Base-by-base conservation (phyloP, 2,113 vertebrate species). In the Cyphomyrus plagiostoma region DNA sequence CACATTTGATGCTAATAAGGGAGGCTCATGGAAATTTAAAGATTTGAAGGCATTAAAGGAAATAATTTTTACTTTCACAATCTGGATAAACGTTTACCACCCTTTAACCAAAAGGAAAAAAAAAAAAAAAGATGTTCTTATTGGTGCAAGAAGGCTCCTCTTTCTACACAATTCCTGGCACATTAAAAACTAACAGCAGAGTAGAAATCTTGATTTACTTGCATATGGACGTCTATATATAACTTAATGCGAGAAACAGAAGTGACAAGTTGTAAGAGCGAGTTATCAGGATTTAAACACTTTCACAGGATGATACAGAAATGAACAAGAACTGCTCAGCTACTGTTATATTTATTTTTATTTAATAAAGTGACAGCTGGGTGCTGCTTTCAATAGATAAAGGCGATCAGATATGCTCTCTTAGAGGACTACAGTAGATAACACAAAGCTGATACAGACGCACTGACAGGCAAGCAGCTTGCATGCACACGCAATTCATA, bases 221-320 rank as follows among this genome's bases (percentile, higher is more conserved):
- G 4, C 48, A 39, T 66, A 89, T 49, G 74, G 45, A 83, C 45
- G 52, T 85, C 53, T 86, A 89, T 88, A 89, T 87, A 70, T 88
- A 89, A 87, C 88, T 74, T 89, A 92, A 90, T 90, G 92, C 91
- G 92, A 92, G 84, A 92, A 89, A 88, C 66, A 0, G 19, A 52
- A 39, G 0, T n/a, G 82, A 89, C 90, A 70, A 90, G 84, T 88
- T 91, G 91, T 45, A 90, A 91, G 90, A 89, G 48, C 23, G 50
- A 88, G 82, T 35, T 52, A 53, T 82, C 88, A 89, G 70, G 86
- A 21, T 91, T 92, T 91, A 84, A 83, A 91, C 92, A 92, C 90
- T 30, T 77, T 80, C 74, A 80, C 74, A 80, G 13, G 17, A 80
- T 23, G 39, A 23, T n/a, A 84, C 82, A 45, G 45, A 84, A 84